Evolutionary conservation across 2,113 vertebrate genomes (phyloP).

Genomic region (Corythaixoides concolor): DNA sequence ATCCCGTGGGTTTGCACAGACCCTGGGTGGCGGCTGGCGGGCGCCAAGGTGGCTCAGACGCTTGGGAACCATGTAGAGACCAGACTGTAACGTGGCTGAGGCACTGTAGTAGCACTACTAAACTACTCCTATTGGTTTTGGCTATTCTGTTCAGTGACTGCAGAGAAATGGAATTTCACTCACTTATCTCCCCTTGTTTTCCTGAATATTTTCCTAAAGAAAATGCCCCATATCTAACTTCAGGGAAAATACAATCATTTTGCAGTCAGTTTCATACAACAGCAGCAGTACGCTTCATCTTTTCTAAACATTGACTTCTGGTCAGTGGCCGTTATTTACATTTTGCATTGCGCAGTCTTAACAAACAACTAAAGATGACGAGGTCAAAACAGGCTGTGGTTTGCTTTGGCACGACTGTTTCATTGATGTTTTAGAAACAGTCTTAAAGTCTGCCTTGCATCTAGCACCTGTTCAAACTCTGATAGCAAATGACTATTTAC

Average conservation of each 20-base stretch:
- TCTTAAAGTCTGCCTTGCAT: constrained; percentile 4
- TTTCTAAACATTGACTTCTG: neutral
- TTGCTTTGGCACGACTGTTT: constrained; percentile 42
- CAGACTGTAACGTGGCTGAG: rapidly evolving
- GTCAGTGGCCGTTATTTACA: constrained; percentile 15
- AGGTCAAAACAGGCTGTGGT: neutral
- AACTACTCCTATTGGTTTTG: neutral
- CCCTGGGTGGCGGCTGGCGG: too few relatives aligned
- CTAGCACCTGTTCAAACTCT: constrained; percentile 78
- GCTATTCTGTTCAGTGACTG: neutral
- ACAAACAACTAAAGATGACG: neutral
- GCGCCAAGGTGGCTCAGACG: rapidly evolving
- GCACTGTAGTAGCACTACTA: neutral
- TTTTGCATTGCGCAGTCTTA: neutral
- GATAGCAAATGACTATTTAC: constrained; percentile 53
- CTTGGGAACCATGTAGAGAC: neutral
- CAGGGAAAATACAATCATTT: neutral
- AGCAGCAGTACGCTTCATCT: neutral
- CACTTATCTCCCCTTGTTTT: neutral
- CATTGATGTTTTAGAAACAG: constrained; percentile 8
- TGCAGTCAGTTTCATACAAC: neutral
- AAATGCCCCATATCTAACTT: neutral
- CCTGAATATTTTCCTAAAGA: neutral
- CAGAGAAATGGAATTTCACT: neutral
- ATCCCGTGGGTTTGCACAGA: rapidly evolving